These are phyloP conservation scores for Heliconius ismenius DNA, from an alignment of 2,888 invertebrate genomes.

Conservation along the genomic window DNA sequence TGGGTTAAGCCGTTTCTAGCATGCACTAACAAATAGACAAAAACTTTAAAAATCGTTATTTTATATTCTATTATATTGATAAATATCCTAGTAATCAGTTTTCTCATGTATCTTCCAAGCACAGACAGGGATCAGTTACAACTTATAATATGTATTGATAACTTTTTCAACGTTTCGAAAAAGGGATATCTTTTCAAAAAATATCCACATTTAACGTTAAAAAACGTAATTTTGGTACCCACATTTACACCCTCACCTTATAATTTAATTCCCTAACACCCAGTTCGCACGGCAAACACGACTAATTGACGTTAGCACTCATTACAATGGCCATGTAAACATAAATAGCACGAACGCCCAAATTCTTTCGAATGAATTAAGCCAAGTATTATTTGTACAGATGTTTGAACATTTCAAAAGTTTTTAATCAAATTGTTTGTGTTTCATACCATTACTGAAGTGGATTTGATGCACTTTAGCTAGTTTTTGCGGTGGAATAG, in stretches of 20 bases:
- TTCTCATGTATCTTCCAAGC: too few species aligned
- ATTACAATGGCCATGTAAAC: constrained; percentile 54
- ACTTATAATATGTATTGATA: neutral
- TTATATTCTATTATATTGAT: neutral
- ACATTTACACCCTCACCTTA: constrained; percentile 48
- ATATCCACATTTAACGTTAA: neutral
- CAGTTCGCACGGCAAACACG: constrained; percentile 57
- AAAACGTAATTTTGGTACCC: constrained; percentile 1
- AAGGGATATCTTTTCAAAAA: too few species aligned
- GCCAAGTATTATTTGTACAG: constrained; percentile 20
- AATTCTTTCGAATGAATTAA: constrained; percentile 42
- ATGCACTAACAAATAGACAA: neutral
- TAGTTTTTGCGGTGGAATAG: neutral
- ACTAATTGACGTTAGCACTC: constrained; percentile 65
- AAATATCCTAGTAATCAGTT: neutral
- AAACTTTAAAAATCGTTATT: neutral
- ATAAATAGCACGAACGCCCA: constrained; percentile 49
- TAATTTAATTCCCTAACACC: constrained; percentile 65
- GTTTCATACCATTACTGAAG: constrained; percentile 22
- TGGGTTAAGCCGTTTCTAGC: neutral
- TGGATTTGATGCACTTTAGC: constrained; percentile 19
- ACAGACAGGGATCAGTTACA: neutral
- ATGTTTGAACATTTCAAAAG: constrained; percentile 18
- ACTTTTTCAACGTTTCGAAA: neutral
- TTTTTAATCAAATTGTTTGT: constrained; percentile 33